phyloP scores from a whole-genome alignment of 2,888 invertebrate genomes.

The Latrodectus elegans region DNA sequence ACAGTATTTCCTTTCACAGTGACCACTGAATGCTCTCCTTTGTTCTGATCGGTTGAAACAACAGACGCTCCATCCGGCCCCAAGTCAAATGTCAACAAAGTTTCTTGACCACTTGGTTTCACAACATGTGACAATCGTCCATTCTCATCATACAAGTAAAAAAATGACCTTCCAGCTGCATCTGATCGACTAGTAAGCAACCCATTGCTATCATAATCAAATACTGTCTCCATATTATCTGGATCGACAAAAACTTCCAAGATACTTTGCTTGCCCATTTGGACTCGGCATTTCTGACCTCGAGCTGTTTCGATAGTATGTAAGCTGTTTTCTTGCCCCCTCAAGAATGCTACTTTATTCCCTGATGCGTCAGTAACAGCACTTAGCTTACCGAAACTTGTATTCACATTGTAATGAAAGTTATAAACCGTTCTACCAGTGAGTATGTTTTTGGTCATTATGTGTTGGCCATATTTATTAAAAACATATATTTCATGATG shows the following conservation, averaged over 20 bases:
- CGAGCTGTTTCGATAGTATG: constrained; percentile 85
- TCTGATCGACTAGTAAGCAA: constrained; percentile 87
- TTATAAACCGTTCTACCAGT: constrained; percentile 94
- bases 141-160: constrained; percentile 95
- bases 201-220: constrained; percentile 90
- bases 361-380: constrained; percentile 95
- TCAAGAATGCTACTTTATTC: constrained; percentile 76
- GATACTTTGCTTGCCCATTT: constrained; percentile 94
- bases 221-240: constrained; percentile 93
- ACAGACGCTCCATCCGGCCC: constrained; percentile 92
- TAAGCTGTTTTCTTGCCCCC: constrained; percentile 79
- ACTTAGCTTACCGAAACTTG: constrained; percentile 94
- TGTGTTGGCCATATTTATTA: constrained; percentile 95
- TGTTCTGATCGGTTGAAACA: constrained; percentile 66
- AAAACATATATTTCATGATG: constrained; percentile 96
- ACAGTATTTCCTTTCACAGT: constrained; percentile 90
- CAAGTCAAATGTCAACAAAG: constrained; percentile 88
- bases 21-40: constrained; percentile 77
- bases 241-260: constrained; percentile 92
- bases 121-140: constrained; percentile 92
- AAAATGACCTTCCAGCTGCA: constrained; percentile 80
- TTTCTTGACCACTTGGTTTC: constrained; percentile 95
- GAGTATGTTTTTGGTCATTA: constrained; percentile 92
- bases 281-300: constrained; percentile 87
- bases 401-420: constrained; percentile 96